Evolutionary conservation across 2,797 vertebrate genomes (phyloP).

Genomic region (Tiaroga cobitis): DNA sequence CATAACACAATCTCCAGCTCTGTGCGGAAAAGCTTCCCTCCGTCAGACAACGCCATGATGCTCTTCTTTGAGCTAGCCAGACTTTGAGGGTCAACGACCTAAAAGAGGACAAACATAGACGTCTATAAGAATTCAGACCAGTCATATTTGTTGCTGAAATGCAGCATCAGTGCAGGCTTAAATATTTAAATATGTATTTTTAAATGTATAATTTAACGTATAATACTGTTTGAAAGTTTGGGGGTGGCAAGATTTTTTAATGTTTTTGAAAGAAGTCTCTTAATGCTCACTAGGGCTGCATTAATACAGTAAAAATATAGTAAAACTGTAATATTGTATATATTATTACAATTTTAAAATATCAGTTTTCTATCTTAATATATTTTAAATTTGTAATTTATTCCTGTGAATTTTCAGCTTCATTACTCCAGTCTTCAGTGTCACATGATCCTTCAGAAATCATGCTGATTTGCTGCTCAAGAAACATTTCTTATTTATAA

Average conservation of each 20-base stretch:
- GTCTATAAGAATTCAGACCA: not conserved
- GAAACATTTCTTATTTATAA: not conserved
- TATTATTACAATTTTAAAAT: not conserved
- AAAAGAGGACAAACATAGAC: constrained; percentile 10
- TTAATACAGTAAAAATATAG: not conserved
- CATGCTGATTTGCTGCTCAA: not conserved
- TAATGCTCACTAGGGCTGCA: not conserved
- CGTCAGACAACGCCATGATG: constrained; percentile 93
- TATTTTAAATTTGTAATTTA: not conserved
- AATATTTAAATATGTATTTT: not conserved
- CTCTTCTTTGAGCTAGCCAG: constrained; percentile 89
- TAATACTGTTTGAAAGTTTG: not conserved
- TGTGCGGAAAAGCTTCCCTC: constrained; percentile 91
- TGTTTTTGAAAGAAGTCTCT: not conserved
- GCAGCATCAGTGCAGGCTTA: not conserved
- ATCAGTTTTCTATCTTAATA: not conserved
- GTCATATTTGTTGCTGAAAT: not conserved
- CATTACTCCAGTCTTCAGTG: not conserved
- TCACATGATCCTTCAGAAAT: not conserved
- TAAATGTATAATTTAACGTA: not conserved
- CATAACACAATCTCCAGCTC: constrained; percentile 97
- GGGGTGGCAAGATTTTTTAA: not conserved
- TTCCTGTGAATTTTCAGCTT: not conserved
- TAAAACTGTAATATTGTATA: not conserved
- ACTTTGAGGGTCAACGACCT: constrained; percentile 87